Evolutionary conservation across 2,888 invertebrate genomes (phyloP).

Genomic region (Altica lythri): DNA sequence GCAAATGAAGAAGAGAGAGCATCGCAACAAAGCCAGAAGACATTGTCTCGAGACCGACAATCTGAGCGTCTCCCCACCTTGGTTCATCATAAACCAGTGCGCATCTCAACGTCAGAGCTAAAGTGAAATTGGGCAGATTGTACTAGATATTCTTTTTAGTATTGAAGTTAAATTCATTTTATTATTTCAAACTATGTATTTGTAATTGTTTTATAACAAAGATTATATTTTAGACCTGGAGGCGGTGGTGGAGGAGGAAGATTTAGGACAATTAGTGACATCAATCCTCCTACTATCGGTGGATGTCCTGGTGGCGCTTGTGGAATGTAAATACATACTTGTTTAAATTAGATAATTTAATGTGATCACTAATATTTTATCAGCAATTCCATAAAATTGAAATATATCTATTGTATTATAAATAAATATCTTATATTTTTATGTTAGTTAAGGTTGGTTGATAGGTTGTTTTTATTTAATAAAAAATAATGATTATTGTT

Average conservation of each 20-base stretch:
- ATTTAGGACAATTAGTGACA: conserved; percentile 45
- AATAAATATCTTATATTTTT: conserved; percentile 6
- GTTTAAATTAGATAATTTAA: not conserved
- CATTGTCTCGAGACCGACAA: too few relatives aligned
- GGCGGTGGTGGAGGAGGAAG: conserved; percentile 42
- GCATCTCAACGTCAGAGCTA: too few relatives aligned
- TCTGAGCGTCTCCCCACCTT: too few relatives aligned
- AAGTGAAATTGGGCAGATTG: too few relatives aligned
- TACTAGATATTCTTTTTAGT: too few relatives aligned
- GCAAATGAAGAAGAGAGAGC: too few relatives aligned
- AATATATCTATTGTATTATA: conserved; percentile 3
- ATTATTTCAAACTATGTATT: not conserved
- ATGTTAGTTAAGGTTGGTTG: not conserved
- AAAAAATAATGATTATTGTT: too few relatives aligned
- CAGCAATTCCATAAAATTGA: conserved; percentile 11
- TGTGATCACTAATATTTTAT: not conserved
- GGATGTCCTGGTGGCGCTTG: conserved; percentile 47
- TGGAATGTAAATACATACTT: conserved; percentile 40
- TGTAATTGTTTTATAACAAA: not conserved
- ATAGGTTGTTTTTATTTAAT: not conserved
- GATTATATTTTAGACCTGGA: conserved; percentile 42
- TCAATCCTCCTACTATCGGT: conserved; percentile 47
- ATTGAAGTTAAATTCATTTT: not conserved
- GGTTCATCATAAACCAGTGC: too few relatives aligned
- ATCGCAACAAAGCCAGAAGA: too few relatives aligned